phyloP scores from a whole-genome alignment of 37 sponge, comb jelly and placozoan species.

The Diacarnus erythraeanus region DNA sequence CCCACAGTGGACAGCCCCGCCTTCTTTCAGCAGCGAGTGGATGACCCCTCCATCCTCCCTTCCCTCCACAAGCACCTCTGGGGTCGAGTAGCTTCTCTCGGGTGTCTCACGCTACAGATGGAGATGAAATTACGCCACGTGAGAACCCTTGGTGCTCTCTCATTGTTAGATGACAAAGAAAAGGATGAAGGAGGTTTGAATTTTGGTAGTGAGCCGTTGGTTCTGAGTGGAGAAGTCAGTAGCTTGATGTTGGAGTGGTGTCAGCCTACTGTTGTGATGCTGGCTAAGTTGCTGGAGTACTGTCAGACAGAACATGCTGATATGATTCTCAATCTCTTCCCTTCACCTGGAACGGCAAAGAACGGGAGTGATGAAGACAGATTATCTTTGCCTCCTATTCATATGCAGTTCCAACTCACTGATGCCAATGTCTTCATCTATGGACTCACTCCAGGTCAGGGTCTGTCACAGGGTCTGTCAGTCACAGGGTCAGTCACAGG shows the following conservation, averaged over 20 bases:
- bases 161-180: neutral
- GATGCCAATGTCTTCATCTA: slow-evolving; percentile 42
- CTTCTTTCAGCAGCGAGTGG: slow-evolving; percentile 30
- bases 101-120: slow-evolving; percentile 33
- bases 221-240: slow-evolving; percentile 31
- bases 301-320: slow-evolving; percentile 19
- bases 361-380: neutral
- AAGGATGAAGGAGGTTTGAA: neutral
- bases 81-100: slow-evolving; percentile 68
- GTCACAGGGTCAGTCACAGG: too few species aligned
- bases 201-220: slow-evolving; percentile 32
- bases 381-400: neutral
- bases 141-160: neutral
- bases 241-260: slow-evolving; percentile 55
- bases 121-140: slow-evolving; percentile 15
- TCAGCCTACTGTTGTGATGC: slow-evolving; percentile 9
- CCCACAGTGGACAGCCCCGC: slow-evolving; percentile 32
- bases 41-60: slow-evolving; percentile 53
- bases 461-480: too few species aligned
- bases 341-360: neutral
- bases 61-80: slow-evolving; percentile 66
- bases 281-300: slow-evolving; percentile 16
- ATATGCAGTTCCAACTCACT: slow-evolving; percentile 16
- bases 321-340: neutral
- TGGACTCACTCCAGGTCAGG: slow-evolving; percentile 39